Evolutionary conservation across 2,888 invertebrate genomes (phyloP).

Genomic region (Ectemnius cavifrons): DNA sequence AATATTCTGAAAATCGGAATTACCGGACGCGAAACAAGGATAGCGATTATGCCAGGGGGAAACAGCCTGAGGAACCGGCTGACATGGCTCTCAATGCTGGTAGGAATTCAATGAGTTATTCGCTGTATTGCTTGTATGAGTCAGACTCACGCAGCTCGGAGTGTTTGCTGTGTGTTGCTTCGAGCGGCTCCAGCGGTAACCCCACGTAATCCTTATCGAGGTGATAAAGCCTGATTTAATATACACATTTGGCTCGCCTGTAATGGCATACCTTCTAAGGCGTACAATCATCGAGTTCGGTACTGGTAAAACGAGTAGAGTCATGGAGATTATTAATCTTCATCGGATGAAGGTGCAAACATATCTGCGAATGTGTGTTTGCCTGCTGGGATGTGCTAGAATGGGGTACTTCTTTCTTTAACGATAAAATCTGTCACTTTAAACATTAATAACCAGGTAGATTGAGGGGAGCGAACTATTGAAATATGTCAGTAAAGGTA

Average conservation of each 20-base stretch:
- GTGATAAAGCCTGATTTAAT: slow-evolving; percentile 7
- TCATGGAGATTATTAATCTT: neutral
- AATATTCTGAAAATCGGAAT: neutral
- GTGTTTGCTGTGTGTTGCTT: neutral
- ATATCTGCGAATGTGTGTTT: too few relatives aligned
- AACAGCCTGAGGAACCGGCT: too few relatives aligned
- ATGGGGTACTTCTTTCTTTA: too few relatives aligned
- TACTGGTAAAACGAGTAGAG: neutral
- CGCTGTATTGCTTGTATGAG: neutral
- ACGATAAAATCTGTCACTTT: too few relatives aligned
- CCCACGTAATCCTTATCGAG: neutral
- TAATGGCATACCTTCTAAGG: too few relatives aligned
- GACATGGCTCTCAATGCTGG: too few relatives aligned
- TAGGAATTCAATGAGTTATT: slow-evolving; percentile 1
- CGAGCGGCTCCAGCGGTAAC: neutral
- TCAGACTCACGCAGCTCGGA: neutral
- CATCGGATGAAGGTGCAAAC: too few relatives aligned
- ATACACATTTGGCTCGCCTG: too few relatives aligned
- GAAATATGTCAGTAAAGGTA: too few relatives aligned
- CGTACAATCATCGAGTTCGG: slow-evolving; percentile 1
- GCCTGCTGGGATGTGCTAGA: too few relatives aligned
- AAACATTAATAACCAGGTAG: too few relatives aligned
- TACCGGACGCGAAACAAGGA: slow-evolving; percentile 22
- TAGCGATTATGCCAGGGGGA: slow-evolving; percentile 7
- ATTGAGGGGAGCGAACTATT: too few relatives aligned